Percentiles rank a stretch among this genome's conserved stretches.
phyloP scores from a whole-genome alignment of 1,140 invertebrate species.

The Battus philenor region DNA sequence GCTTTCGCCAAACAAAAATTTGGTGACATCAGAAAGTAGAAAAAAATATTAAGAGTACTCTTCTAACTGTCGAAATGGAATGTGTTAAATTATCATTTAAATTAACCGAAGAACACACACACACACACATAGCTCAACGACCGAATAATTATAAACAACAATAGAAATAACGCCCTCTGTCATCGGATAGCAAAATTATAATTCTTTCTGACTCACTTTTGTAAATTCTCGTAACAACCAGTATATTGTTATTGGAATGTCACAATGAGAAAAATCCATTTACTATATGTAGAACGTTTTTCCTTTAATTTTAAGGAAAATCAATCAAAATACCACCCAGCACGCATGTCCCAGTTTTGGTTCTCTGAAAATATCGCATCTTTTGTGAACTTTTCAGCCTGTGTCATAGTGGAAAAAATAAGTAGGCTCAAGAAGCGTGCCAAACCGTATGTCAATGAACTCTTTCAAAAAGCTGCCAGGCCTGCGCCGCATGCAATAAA shows the following conservation, averaged over 20 bases:
- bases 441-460: slow-evolving; percentile 70
- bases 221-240: slow-evolving; percentile 41
- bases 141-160: no score
- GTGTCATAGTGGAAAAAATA: slow-evolving; percentile 54
- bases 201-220: slow-evolving; percentile 39
- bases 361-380: slow-evolving; percentile 54
- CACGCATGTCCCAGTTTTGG: slow-evolving; percentile 58
- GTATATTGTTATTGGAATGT: slow-evolving; percentile 27
- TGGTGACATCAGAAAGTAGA: no score
- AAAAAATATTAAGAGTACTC: no score
- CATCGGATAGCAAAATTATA: slow-evolving; percentile 43
- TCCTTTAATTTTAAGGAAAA: slow-evolving; percentile 52
- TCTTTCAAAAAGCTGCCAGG: slow-evolving; percentile 57
- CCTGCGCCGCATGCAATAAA: slow-evolving; percentile 22
- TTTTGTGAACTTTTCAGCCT: slow-evolving; percentile 58
- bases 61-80: no score
- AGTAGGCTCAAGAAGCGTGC: slow-evolving; percentile 59
- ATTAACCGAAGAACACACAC: no score
- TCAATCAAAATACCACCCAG: slow-evolving; percentile 40
- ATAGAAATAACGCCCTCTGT: slow-evolving; percentile 52
- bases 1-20: no score
- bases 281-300: slow-evolving; percentile 27
- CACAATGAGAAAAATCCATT: slow-evolving; percentile 27
- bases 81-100: no score
- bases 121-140: no score